Evolutionary conservation across 2,797 vertebrate species (phyloP).

Genomic region (Tangara arthus): DNA sequence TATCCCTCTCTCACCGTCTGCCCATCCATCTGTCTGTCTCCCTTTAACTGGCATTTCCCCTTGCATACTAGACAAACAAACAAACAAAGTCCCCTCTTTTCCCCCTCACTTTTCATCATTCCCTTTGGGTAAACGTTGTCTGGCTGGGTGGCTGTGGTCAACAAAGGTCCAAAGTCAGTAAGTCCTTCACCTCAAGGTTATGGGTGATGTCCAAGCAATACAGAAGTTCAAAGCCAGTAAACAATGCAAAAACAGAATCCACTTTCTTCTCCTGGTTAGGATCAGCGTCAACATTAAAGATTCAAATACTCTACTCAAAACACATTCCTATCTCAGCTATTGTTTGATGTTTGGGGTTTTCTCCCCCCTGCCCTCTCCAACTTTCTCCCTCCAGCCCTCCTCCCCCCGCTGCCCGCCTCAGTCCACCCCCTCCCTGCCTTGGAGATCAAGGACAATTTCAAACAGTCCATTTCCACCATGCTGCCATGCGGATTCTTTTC

Average conservation of each 20-base stretch:
- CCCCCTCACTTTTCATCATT: neutral
- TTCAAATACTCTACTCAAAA: neutral
- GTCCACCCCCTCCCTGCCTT: neutral
- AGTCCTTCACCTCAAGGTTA: conserved; percentile 80
- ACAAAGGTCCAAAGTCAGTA: conserved; percentile 71
- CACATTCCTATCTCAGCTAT: neutral
- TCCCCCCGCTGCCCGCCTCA: fast-evolving
- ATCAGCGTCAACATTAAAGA: conserved; percentile 4
- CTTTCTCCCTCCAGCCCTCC: neutral
- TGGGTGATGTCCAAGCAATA: conserved; percentile 80
- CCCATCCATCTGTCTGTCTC: conserved; percentile 29
- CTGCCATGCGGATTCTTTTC: neutral
- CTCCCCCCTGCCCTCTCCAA: too few species aligned
- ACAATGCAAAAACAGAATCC: conserved; percentile 64
- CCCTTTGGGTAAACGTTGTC: conserved; percentile 34
- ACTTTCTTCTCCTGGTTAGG: conserved; percentile 48
- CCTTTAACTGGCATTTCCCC: neutral
- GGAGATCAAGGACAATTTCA: conserved; percentile 48
- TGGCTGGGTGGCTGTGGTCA: conserved; percentile 49
- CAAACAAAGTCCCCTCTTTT: conserved; percentile 3
- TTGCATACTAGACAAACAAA: conserved; percentile 68
- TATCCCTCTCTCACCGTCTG: neutral
- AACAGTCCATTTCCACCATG: neutral
- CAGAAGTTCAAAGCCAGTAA: conserved; percentile 84
- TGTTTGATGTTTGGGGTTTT: neutral